Base-by-base conservation (phyloP, 2,888 invertebrate genomes). In the Anthrax anthrax region DNA sequence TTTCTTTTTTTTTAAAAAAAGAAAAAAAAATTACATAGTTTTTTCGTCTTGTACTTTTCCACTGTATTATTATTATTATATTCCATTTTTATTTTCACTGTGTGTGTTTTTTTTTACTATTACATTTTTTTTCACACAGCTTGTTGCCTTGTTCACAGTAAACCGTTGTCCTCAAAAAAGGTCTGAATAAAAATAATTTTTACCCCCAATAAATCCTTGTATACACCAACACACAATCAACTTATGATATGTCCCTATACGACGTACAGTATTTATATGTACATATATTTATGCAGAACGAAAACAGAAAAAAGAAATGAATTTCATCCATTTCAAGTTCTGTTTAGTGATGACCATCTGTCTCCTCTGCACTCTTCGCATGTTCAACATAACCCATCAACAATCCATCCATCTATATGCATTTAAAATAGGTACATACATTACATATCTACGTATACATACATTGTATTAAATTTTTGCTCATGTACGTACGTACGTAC, bases 121-220 rank as follows among this genome's bases (percentile, higher is more conserved):
- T 43, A 13, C 14, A 37, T 36, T 44, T 38, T 37, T 34, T 39
- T 39, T 19, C 19, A 44, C 44, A 32, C 37, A 34, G 44, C 44
- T 44, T 44, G 44, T 44, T 44, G 39, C 44, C 44, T 44, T 44
- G 44, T 44, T 44, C 44, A 39, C 39, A 39, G 32, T 44, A 44
- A 44, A 39, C 34, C 39, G 34, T 18, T 34, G 32, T 29, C 39
- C 38, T 44, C 39, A 44, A 44, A 23, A 23, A 44, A 39, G 44
- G 4, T 23, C 39, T 44, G 44, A 44, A 44, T 39, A 39, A 39
- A 44, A 44, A 44, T n/a, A n/a, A 23, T 23, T 23, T 44, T 44
- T 44, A 44, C 44, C 44, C 44, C 39, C 32, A 44, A 44, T 44
- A 44, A 44, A 44, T 44, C 44, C 44, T 44, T 44, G 39, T 29